phyloP scores from a whole-genome alignment of 2,797 vertebrate genomes.

The Dermochelys coriacea region DNA sequence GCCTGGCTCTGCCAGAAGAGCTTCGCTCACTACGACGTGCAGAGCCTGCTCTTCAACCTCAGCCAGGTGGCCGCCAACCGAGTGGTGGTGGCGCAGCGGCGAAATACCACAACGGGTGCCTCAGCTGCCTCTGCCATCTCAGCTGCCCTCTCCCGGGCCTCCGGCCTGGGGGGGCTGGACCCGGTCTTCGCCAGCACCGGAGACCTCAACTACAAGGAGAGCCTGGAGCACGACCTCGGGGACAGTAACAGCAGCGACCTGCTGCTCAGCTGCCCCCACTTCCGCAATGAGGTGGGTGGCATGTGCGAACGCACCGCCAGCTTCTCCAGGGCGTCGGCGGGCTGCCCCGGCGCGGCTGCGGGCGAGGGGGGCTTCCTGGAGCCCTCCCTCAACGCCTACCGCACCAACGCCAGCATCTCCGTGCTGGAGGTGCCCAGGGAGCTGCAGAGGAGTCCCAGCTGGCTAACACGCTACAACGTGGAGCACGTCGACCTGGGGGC shows the following conservation, averaged over 20 bases:
- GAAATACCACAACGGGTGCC: constrained; percentile 93
- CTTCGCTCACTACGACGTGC: constrained; percentile 92
- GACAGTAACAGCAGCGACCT: constrained; percentile 84
- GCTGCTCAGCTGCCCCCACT: constrained; percentile 94
- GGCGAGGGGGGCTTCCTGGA: constrained; percentile 61
- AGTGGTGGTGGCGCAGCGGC: constrained; percentile 82
- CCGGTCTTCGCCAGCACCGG: constrained; percentile 87
- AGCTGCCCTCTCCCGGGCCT: constrained; percentile 53
- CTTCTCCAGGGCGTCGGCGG: constrained; percentile 86
- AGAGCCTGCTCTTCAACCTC: constrained; percentile 93
- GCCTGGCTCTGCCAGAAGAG: constrained; percentile 90
- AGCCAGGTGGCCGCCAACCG: constrained; percentile 86
- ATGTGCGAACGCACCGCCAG: constrained; percentile 89
- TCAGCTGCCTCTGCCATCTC: constrained; percentile 87
- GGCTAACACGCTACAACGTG: constrained; percentile 88
- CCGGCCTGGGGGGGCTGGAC: constrained; percentile 76
- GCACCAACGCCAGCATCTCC: constrained; percentile 90
- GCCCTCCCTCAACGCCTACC: constrained; percentile 78
- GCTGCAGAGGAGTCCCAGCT: constrained; percentile 82
- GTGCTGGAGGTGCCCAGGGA: constrained; percentile 90
- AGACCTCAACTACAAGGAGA: constrained; percentile 86
- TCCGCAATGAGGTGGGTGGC: constrained; percentile 93
- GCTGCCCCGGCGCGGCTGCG: constrained; percentile 27
- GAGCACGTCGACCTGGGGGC: constrained; percentile 94
- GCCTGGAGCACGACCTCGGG: constrained; percentile 75